These are phyloP conservation scores for Athalia circularis DNA, from an alignment of 2,888 invertebrate genomes.

Conservation along the genomic window DNA sequence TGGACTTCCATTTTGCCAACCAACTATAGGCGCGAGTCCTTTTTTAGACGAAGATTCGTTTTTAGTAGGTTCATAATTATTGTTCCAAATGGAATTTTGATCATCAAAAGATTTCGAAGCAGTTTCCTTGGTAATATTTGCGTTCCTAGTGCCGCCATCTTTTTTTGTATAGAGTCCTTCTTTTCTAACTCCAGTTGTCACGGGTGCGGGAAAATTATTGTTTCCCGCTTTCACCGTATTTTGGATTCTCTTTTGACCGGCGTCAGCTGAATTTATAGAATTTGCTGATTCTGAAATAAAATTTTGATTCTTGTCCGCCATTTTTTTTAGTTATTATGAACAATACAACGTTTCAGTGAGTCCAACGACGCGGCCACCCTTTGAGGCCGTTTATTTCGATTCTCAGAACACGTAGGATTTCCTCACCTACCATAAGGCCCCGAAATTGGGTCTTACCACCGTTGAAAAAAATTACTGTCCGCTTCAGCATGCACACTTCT, in stretches of 20 bases:
- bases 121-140: slow-evolving; percentile 51
- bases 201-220: slow-evolving; percentile 40
- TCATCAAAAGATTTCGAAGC: slow-evolving; percentile 26
- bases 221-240: slow-evolving; percentile 38
- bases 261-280: slow-evolving; percentile 13
- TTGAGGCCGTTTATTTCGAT: slow-evolving; percentile 69
- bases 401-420: slow-evolving; percentile 58
- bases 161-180: slow-evolving; percentile 58
- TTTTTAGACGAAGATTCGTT: slow-evolving; percentile 48
- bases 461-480: slow-evolving; percentile 45
- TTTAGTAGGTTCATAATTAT: slow-evolving; percentile 42
- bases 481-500: slow-evolving; percentile 68
- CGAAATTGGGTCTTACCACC: slow-evolving; percentile 58
- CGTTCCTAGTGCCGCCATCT: slow-evolving; percentile 54
- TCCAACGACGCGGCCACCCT: slow-evolving; percentile 72
- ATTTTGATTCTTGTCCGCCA: slow-evolving; percentile 63
- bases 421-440: slow-evolving; percentile 71
- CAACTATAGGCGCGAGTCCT: slow-evolving; percentile 68
- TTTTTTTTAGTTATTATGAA: slow-evolving; percentile 62
- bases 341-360: slow-evolving; percentile 60
- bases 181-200: slow-evolving; percentile 46
- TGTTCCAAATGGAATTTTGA: slow-evolving; percentile 32
- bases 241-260: slow-evolving; percentile 37
- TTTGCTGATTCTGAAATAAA: slow-evolving; percentile 49
- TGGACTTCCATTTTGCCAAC: slow-evolving; percentile 70